Evolutionary conservation across 2,888 invertebrate species (phyloP), one percentile per base, ranked within the genome.

Genomic region (Pseudococcus longispinus): DNA sequence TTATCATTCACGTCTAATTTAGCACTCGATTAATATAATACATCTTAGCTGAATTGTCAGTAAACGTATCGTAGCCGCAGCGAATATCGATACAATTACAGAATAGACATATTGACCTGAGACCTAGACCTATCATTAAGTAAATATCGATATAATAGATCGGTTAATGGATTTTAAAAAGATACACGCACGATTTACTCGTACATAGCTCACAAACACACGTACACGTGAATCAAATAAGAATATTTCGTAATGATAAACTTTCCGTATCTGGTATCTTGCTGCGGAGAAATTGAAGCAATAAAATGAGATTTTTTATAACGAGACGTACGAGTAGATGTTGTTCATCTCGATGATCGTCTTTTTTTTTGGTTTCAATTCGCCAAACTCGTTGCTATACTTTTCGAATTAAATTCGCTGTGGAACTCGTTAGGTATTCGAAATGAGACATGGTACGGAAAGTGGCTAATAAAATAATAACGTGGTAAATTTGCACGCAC

Each of bases 401-500:
- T 29, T 29, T 29, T 29, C 29, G 70, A 70, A 70, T 70, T 70
- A 70, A 32, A 29, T 70, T 70, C 15, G 5, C 1, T 18, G 29
- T 29, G 70, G 70, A 70, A 70, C 5, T 70, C 29, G 70, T 70
- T 29, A 65, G 65, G 1, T 65, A 26, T 26, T 65, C 65, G 11
- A 26, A 26, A 65, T 65, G 8, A 60, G 65, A 2, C 6, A 3
- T 20, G n/a, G 55, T 55, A n/a, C n/a, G 15, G 51, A n/a, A n/a
- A 23, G 65, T 1, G 29, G 70, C 70, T 70, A 70, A 70, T 70
- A 70, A 70, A 70, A 70, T 70, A 70, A 70, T 70, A 70, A 70
- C 70, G 70, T 70, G 18, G 18, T 70, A 29, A 70, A 70, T 70
- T 70, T 70, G 70, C 70, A 70, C 77, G 37, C 77, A 74, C 74